A percentile compares a stretch with the other conserved stretches of the same genome.
phyloP scores from a whole-genome alignment of 2,888 invertebrate genomes.

The Hyposoter didymator region DNA sequence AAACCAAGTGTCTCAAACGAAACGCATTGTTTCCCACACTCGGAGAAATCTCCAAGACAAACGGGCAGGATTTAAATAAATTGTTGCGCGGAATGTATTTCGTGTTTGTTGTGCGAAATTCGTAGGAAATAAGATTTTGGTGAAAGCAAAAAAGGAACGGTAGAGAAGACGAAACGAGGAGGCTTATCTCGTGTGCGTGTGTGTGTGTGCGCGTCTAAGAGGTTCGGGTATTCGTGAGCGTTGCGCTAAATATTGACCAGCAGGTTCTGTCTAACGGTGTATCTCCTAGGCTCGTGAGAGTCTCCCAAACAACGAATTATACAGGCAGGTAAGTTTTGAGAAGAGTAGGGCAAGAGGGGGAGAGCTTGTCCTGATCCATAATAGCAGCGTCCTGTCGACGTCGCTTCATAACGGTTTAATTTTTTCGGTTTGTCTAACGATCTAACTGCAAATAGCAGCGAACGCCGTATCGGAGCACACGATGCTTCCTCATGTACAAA shows the following conservation, averaged over 20 bases:
- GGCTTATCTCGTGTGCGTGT: background rate
- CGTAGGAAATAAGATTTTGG: constrained; percentile 4
- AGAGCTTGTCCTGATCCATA: constrained; percentile 47
- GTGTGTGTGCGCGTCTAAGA: background rate
- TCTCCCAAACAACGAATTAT: constrained; percentile 43
- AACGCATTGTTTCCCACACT: constrained; percentile 7
- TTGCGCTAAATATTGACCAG: constrained; percentile 60
- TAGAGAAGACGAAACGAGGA: background rate
- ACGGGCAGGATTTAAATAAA: constrained; percentile 30
- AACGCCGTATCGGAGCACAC: constrained; percentile 37
- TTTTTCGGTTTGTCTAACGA: constrained; percentile 56
- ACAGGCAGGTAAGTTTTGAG: background rate
- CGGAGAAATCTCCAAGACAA: background rate
- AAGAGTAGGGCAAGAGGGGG: constrained; percentile 16
- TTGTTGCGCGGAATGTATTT: constrained; percentile 30
- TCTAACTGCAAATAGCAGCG: constrained; percentile 61
- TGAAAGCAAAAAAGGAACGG: background rate
- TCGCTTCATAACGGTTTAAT: constrained; percentile 59
- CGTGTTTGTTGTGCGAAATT: constrained; percentile 33
- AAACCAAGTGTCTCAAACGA: background rate
- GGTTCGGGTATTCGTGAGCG: constrained; percentile 26
- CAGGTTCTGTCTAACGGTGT: constrained; percentile 66
- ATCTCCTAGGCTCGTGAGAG: constrained; percentile 38
- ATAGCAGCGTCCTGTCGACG: constrained; percentile 59
- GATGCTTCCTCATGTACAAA: constrained; percentile 46